phyloP scores from a whole-genome alignment of 1,140 invertebrate species.

The Aricia agestis region DNA sequence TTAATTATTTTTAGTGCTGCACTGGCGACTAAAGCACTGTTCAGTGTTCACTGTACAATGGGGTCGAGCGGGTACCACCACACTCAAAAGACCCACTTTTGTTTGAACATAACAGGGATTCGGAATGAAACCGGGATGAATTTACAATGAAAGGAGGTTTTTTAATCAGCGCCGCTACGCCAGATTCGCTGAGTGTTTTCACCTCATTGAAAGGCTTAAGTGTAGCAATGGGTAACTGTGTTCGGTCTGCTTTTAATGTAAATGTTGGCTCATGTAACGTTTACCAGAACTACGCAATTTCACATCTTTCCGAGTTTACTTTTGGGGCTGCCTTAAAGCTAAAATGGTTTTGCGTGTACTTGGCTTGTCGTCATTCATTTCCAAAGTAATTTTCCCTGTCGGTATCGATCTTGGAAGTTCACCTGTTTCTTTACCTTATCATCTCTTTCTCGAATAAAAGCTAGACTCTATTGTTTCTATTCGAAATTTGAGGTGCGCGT shows the following conservation, averaged over 20 bases:
- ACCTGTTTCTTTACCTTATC: not conserved
- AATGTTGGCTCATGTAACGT: not conserved
- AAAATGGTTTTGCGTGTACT: not conserved
- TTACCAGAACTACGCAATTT: not conserved
- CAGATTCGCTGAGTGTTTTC: not conserved
- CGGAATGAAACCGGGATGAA: conserved; percentile 6
- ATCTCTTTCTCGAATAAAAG: not conserved
- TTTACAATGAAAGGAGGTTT: conserved; percentile 1
- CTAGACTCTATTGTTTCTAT: not conserved
- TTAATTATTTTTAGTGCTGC: conserved; percentile 26
- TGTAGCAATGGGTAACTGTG: not conserved
- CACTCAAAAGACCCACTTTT: conserved; percentile 14
- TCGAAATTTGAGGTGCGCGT: no score
- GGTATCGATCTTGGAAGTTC: not conserved
- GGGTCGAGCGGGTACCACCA: conserved; percentile 11
- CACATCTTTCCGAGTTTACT: not conserved
- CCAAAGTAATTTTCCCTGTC: not conserved
- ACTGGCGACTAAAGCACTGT: conserved; percentile 17
- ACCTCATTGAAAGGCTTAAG: not conserved
- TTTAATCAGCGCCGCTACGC: not conserved
- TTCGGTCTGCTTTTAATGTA: not conserved
- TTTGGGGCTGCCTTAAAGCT: not conserved
- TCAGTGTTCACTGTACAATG: not conserved
- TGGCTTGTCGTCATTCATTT: not conserved
- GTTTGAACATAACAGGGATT: conserved; percentile 4